Percentiles rank a stretch among this genome's conserved stretches.
Evolutionary conservation across 2,797 vertebrate genomes (phyloP).

Genomic region (Sebastes oblongus): DNA sequence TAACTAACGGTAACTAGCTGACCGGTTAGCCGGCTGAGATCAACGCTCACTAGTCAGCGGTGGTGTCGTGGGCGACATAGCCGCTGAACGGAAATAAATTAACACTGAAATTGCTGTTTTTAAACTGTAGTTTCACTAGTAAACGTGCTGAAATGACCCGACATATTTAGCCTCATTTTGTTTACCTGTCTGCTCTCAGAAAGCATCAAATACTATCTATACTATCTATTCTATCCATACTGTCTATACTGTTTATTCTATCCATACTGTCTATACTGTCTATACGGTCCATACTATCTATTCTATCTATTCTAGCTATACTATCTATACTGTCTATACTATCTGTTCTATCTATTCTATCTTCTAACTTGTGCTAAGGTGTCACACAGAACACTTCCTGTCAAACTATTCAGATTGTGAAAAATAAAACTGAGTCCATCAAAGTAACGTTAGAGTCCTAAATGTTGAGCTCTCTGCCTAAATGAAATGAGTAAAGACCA

Average conservation of each 20-base stretch:
- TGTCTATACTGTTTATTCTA: too few species aligned
- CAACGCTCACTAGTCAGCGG: too few species aligned
- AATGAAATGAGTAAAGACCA: neutral
- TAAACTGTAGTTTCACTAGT: neutral
- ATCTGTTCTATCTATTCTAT: neutral
- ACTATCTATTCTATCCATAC: too few species aligned
- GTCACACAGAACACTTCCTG: neutral
- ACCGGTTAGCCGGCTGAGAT: neutral
- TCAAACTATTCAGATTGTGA: neutral
- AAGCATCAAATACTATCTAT: neutral
- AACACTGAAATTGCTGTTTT: neutral
- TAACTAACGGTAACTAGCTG: neutral
- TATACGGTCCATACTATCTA: too few species aligned
- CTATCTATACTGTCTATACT: too few species aligned
- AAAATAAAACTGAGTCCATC: neutral
- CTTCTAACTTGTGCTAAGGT: neutral
- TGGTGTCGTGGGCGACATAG: neutral
- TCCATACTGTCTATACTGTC: too few species aligned
- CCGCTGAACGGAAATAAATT: rapidly evolving
- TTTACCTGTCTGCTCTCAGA: neutral
- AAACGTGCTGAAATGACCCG: neutral
- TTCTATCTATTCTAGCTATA: too few species aligned
- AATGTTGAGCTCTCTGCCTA: neutral
- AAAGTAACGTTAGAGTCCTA: neutral
- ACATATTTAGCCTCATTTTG: neutral